Evolutionary conservation across 2,888 invertebrate genomes (phyloP).

Genomic region (Drosophila testacea): DNA sequence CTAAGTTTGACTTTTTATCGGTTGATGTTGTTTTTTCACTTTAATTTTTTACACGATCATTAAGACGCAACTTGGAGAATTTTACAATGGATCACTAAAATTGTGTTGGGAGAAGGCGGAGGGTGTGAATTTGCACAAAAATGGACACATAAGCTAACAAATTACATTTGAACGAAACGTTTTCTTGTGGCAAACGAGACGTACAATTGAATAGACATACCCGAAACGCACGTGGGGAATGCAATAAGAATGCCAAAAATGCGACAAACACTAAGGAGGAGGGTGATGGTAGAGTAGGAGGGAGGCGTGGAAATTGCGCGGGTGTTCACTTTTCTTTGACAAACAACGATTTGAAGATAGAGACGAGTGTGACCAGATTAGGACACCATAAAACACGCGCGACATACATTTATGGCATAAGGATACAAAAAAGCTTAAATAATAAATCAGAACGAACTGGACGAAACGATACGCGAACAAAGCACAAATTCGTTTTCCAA

Average conservation of each 20-base stretch:
- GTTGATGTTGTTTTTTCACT: conserved; percentile 22
- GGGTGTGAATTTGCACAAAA: conserved; percentile 22
- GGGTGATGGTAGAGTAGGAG: background rate
- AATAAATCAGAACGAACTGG: conserved; percentile 17
- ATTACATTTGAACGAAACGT: conserved; percentile 18
- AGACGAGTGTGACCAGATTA: conserved; percentile 40
- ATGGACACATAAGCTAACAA: conserved; percentile 34
- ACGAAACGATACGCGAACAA: conserved; percentile 22
- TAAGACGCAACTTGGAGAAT: conserved; percentile 31
- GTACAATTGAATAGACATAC: conserved; percentile 8
- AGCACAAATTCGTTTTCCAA: conserved; percentile 20
- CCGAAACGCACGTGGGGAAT: conserved; percentile 52
- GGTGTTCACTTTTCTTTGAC: conserved; percentile 37
- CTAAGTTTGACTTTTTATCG: conserved; percentile 3
- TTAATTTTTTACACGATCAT: conserved; percentile 44
- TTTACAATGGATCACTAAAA: conserved; percentile 38
- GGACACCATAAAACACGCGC: conserved; percentile 18
- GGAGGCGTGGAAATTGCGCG: conserved; percentile 34
- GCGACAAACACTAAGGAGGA: conserved; percentile 22
- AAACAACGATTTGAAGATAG: conserved; percentile 6
- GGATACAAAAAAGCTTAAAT: conserved; percentile 39
- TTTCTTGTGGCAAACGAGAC: conserved; percentile 5
- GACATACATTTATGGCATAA: conserved; percentile 16
- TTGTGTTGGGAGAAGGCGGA: background rate
- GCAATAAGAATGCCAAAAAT: conserved; percentile 54